Conservation (phyloP, 1,140 invertebrate genomes). For the Thalassaphorura encarpata region DNA sequence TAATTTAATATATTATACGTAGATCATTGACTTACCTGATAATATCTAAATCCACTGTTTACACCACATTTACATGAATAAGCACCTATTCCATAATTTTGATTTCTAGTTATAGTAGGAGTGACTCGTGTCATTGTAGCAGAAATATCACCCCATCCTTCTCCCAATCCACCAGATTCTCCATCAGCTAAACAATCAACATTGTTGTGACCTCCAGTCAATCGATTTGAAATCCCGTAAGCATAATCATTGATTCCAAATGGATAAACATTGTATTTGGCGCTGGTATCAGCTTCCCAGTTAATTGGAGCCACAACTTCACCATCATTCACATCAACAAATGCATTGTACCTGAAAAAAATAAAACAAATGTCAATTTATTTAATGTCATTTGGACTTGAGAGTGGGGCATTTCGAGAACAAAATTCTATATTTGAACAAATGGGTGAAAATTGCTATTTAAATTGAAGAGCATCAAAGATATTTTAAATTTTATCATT, state of each 20-base stretch:
- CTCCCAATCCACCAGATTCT: not conserved
- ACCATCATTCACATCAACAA: too few relatives aligned
- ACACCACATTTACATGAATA: not conserved
- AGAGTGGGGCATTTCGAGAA: too few relatives aligned
- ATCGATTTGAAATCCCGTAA: not conserved
- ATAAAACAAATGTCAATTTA: too few relatives aligned
- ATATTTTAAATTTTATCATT: too few relatives aligned
- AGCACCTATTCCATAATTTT: not conserved
- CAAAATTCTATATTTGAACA: too few relatives aligned
- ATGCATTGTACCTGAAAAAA: too few relatives aligned
- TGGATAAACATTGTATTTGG: too few relatives aligned
- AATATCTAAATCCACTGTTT: not conserved
- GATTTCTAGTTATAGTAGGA: not conserved
- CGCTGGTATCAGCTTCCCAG: too few relatives aligned
- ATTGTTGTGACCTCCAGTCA: not conserved
- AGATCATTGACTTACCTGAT: not conserved
- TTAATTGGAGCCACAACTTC: too few relatives aligned
- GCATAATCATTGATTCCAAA: slow-evolving; percentile 1
- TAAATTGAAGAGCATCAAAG: too few relatives aligned
- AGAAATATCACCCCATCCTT: slow-evolving; percentile 3
- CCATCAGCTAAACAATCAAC: not conserved
- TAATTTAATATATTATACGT: not conserved
- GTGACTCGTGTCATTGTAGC: not conserved
- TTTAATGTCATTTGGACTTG: too few relatives aligned
- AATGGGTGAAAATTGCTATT: too few relatives aligned